Evolutionary conservation across 2,797 vertebrate genomes (phyloP).

Genomic region (Diplodus sargus): DNA sequence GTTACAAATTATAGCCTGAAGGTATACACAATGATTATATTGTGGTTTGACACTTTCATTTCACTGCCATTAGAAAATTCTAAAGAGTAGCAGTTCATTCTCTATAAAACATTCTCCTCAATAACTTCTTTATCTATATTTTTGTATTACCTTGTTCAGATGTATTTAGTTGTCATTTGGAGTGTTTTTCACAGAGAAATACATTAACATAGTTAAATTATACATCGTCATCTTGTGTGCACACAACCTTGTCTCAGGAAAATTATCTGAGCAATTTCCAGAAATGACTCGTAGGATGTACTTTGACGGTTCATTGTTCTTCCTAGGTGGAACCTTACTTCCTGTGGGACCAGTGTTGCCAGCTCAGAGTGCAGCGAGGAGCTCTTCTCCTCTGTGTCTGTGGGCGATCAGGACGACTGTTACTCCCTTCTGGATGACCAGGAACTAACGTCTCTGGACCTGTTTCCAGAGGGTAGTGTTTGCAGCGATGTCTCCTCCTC

Average conservation of each 20-base stretch:
- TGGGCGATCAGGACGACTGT: conserved; percentile 97
- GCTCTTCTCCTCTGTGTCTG: conserved; percentile 96
- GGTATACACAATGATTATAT: background rate
- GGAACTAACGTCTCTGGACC: conserved; percentile 95
- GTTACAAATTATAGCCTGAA: background rate
- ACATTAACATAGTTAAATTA: background rate
- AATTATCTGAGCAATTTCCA: background rate
- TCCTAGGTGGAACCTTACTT: conserved; percentile 96
- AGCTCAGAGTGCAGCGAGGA: conserved; percentile 99
- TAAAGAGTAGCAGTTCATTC: background rate
- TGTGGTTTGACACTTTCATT: background rate
- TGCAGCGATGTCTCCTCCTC: conserved; percentile 99
- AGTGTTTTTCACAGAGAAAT: background rate
- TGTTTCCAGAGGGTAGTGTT: conserved; percentile 97
- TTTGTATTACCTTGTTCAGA: background rate
- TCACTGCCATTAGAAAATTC: background rate
- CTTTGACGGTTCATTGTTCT: background rate
- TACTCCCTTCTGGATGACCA: conserved; percentile 98
- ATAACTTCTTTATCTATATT: background rate
- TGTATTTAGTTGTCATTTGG: background rate
- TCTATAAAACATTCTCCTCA: background rate
- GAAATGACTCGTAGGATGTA: background rate
- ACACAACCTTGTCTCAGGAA: background rate
- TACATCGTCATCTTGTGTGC: background rate
- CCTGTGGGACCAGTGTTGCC: conserved; percentile 97